Base-by-base conservation (phyloP, 2,888 invertebrate genomes). In the Cephalotes varians region DNA sequence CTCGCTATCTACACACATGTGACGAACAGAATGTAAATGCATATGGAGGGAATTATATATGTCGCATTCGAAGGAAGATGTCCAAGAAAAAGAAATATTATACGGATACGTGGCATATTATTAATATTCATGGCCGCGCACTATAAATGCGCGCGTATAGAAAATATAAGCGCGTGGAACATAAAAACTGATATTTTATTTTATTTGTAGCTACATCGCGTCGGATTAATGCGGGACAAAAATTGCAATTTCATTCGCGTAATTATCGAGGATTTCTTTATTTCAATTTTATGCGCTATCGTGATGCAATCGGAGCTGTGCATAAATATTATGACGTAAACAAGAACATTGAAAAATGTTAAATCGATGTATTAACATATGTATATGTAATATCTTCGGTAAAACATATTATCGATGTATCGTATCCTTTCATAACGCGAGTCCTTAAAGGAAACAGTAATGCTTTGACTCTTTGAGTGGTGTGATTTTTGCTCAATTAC, bases 1-100 rank as follows among this genome's bases (percentile, higher is more conserved):
- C 40, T 60, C n/a, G 15, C 25, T 72, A 56, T 62, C 47, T 73
- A 64, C 15, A 58, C 60, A 31, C 21, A 62, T n/a, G 7, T 64
- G 21, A 21, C 21, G 34, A 73, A 47, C 21, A 4, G 40, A 72
- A 25, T 9, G 37, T 58, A 72, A 56, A 72, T 47, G 18, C 28
- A 25, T 56, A 58, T 1, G 2, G 4, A 37, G n/a, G 2, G 15
- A 73, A 62, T 47, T 72, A n/a, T 28, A 71, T 44, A 51, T 21
- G 21, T 31, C n/a, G 44, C 40, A 7, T 15, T 73, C 31, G 6
- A 62, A 64, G 12, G 18, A 62, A 47, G 10, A 62, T 21, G 31
- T 69, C 7, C 4, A 15, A 69, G 31, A 34, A 69, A 28, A 34
- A 15, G 12, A 64, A 28, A 72, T 40, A 40, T n/a, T n/a, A n/a